Evolutionary conservation across 2,113 vertebrate species (phyloP), one percentile per base, ranked within the genome.

Genomic region (Naja naja): DNA sequence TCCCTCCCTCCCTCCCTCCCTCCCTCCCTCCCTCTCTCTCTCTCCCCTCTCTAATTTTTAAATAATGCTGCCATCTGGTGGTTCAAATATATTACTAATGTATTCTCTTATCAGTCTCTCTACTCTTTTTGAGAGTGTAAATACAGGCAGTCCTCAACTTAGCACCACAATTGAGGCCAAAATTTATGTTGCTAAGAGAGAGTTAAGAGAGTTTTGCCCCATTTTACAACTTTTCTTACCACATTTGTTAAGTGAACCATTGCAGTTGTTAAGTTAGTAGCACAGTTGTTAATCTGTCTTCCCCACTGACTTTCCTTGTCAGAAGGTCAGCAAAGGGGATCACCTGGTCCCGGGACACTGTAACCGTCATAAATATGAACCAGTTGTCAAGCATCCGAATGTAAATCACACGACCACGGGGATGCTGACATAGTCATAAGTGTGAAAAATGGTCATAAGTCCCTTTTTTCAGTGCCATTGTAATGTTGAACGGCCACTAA

Each of bases 51-150:
- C 53, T 18, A 4, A 43, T 81, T 81, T 81, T 87, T 56, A 89
- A 96, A 1, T 96, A 96, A 92, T 87, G 90, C 95, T 97, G 97
- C 97, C 98, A 97, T 94, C 98, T 98, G 92, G 95, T 96, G 98
- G 97, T 93, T 30, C 43, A 91, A 95, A 94, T 20, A 23, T 49
- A 1, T 47, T 0, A 18, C 7, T 49, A 53, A 90, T 1, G 2
- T 43, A 81, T 43, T 81, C 74, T 81, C 16, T 81, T 39, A n/a
- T 69, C 8, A 49, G 30, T 16, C 4, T 64, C 39, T 88, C 49
- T 45, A 1, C 12, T 30, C 7, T 34, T 30, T 8, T 88, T 45
- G n/a, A 55, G 39, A 89, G 34, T 49, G n/a, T 69, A 88, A 47
- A 14, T 49, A 27, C 12, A 6, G 30, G 64, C n/a, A 34, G 12